These are phyloP conservation scores for Drosophila nigricruria DNA, from an alignment of 2,888 invertebrate species.

Conservation along the genomic window DNA sequence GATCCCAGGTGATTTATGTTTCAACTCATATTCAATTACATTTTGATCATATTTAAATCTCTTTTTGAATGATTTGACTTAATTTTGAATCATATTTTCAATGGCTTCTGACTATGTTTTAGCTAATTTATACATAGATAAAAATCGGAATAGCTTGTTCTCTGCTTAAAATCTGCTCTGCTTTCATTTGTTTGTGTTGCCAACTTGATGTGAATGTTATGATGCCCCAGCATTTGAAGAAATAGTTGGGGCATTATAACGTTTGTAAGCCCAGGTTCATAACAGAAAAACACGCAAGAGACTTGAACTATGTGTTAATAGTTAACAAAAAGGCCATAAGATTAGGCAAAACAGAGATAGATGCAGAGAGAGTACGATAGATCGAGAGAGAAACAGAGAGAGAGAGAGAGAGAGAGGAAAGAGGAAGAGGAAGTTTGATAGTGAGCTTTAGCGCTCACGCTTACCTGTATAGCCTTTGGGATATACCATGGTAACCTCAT, in stretches of 20 bases:
- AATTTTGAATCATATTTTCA: background rate
- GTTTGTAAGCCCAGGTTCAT: slow-evolving; percentile 73
- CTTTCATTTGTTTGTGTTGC: slow-evolving; percentile 55
- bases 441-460: slow-evolving; percentile 39
- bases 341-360: slow-evolving; percentile 5
- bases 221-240: slow-evolving; percentile 23
- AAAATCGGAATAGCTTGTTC: background rate
- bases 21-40: too few species aligned
- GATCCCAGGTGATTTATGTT: too few species aligned
- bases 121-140: background rate
- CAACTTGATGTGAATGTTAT: slow-evolving; percentile 47
- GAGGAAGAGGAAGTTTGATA: background rate
- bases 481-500: slow-evolving; percentile 89
- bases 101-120: background rate
- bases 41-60: background rate
- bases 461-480: slow-evolving; percentile 93
- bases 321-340: slow-evolving; percentile 4
- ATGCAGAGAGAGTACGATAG: slow-evolving; percentile 4
- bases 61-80: background rate
- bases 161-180: slow-evolving; percentile 10
- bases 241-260: slow-evolving; percentile 38
- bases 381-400: slow-evolving; percentile 1
- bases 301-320: slow-evolving; percentile 23
- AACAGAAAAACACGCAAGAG: slow-evolving; percentile 75
- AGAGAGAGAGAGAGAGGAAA: slow-evolving; percentile 7